Conservation (phyloP, 1,140 invertebrate genomes). For the Berghia stephanieae region DNA sequence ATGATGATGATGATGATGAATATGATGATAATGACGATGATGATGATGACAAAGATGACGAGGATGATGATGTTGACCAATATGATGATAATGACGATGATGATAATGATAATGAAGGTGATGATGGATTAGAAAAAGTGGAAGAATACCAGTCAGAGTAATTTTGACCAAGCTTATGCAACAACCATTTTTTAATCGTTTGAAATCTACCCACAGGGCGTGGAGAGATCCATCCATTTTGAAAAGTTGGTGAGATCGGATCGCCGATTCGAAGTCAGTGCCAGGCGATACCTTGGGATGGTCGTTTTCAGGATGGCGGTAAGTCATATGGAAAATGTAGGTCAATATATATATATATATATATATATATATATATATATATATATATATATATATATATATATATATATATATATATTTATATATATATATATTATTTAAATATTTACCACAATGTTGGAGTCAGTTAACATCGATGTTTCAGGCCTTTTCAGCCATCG, state of each 20-base stretch:
- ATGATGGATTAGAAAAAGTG: neutral
- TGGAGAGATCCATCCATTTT: constrained; percentile 59
- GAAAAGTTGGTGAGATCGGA: constrained; percentile 59
- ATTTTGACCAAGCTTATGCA: neutral
- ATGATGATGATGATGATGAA: too few relatives aligned
- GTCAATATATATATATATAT: too few relatives aligned
- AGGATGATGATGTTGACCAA: neutral
- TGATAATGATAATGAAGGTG: neutral
- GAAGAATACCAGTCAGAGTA: too few relatives aligned
- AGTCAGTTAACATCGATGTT: too few relatives aligned
- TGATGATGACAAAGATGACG: constrained; percentile 9
- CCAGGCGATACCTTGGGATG: constrained; percentile 61
- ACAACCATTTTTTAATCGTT: neutral
- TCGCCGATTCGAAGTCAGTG: constrained; percentile 62
- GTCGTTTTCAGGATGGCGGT: constrained; percentile 66
- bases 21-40: neutral
- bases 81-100: too few relatives aligned
- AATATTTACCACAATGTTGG: too few relatives aligned
- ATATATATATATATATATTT: too few relatives aligned
- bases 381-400: too few relatives aligned
- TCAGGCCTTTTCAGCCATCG: too few relatives aligned
- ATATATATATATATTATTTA: too few relatives aligned
- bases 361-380: too few relatives aligned
- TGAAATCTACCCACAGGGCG: constrained; percentile 57
- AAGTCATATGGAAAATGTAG: too few relatives aligned